Evolutionary conservation across 1,140 invertebrate genomes (phyloP).

Genomic region (Leptinotarsa undecemlineata): DNA sequence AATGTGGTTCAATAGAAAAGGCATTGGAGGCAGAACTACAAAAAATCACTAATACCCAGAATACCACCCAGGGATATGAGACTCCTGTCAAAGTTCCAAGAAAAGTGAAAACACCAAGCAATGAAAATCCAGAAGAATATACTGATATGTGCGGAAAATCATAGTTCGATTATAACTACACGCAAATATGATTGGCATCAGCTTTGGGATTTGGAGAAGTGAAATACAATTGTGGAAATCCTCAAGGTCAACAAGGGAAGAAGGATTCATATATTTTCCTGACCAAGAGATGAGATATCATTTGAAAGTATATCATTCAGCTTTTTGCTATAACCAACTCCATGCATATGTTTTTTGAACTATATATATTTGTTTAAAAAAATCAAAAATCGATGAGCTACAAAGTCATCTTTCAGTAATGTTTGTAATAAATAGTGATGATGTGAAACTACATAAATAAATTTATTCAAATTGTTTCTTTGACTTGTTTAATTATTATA

Average conservation of each 20-base stretch:
- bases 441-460: conserved; percentile 3
- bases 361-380: not conserved
- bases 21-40: conserved; percentile 46
- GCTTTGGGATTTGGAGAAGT: not conserved
- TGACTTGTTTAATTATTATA: not conserved
- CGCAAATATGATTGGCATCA: not conserved
- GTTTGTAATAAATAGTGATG: not conserved
- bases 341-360: not conserved
- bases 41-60: conserved; percentile 39
- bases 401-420: not conserved
- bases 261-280: not conserved
- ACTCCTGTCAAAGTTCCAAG: conserved; percentile 57
- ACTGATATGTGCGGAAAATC: conserved; percentile 55
- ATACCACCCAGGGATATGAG: conserved; percentile 56
- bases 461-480: not conserved
- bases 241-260: not conserved
- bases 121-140: conserved; percentile 57
- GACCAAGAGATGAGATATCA: not conserved
- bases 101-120: conserved; percentile 50
- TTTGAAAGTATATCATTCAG: conserved; percentile 4
- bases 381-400: not conserved
- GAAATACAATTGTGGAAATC: not conserved
- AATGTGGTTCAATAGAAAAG: conserved; percentile 59
- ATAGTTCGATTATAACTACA: not conserved
- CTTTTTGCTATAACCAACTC: conserved; percentile 1